phyloP scores from a whole-genome alignment of 1,140 invertebrate genomes.

The Oncopodura yosiiana region DNA sequence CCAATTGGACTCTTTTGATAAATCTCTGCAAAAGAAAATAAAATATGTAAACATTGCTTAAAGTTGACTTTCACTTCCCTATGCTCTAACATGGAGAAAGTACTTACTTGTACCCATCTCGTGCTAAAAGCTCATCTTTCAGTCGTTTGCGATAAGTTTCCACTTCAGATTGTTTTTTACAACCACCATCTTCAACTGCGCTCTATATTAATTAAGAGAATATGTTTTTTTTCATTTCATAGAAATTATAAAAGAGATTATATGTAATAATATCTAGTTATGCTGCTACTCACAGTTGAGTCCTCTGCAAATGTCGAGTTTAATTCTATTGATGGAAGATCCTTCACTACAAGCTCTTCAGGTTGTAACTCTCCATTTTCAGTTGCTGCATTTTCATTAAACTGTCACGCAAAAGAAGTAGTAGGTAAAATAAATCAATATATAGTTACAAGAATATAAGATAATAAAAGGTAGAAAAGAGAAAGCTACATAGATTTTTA shows the following conservation, averaged over 20 bases:
- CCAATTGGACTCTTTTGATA: conserved; percentile 56
- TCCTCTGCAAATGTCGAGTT: conserved; percentile 32
- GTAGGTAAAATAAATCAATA: background rate
- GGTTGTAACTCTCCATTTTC: conserved; percentile 29
- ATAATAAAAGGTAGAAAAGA: background rate
- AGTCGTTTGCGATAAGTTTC: conserved; percentile 63
- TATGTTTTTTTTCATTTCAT: background rate
- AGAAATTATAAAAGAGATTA: background rate
- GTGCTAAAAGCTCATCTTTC: conserved; percentile 67
- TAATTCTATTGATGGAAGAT: conserved; percentile 30
- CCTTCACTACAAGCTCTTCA: conserved; percentile 30
- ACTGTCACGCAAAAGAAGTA: conserved; percentile 6
- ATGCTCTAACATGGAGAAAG: background rate
- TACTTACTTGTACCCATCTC: conserved; percentile 60
- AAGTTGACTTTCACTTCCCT: too few relatives aligned
- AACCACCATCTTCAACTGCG: conserved; percentile 25
- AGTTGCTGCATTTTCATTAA: conserved; percentile 13
- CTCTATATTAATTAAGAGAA: conserved; percentile 15
- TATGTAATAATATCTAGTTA: background rate
- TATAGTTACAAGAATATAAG: background rate
- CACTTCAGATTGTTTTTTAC: conserved; percentile 35
- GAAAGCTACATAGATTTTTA: background rate
- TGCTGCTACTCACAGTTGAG: conserved; percentile 24
- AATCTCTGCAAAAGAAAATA: conserved; percentile 45
- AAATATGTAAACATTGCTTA: background rate